A percentile compares a stretch with the other conserved stretches of the same genome.
Conservation (phyloP, 2,113 vertebrate genomes). For the Scartelaos histophorus region DNA sequence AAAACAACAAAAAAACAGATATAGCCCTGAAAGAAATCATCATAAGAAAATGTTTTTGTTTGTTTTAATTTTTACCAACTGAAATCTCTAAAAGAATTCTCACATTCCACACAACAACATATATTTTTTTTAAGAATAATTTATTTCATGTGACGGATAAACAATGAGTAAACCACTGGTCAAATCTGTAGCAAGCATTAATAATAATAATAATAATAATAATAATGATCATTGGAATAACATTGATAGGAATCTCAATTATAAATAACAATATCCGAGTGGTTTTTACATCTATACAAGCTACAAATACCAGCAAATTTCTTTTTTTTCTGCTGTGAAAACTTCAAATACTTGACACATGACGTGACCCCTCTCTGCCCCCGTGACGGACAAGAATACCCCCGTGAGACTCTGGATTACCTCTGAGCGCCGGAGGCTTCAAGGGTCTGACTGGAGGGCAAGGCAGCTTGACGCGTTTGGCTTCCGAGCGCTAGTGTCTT, state of each 20-base stretch:
- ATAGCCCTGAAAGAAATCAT: too few relatives aligned
- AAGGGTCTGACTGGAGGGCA: background rate
- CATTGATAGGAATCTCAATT: slow-evolving; percentile 78
- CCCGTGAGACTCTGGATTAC: background rate
- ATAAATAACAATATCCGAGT: slow-evolving; percentile 76
- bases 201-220: slow-evolving; percentile 61
- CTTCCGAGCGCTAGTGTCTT: background rate
- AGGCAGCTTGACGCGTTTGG: slow-evolving; percentile 1
- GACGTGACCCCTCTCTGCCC: slow-evolving; percentile 41
- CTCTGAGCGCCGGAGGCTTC: background rate
- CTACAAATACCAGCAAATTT: slow-evolving; percentile 79
- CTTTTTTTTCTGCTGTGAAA: slow-evolving; percentile 70
- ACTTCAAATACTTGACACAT: slow-evolving; percentile 72
- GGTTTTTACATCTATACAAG: slow-evolving; percentile 78
- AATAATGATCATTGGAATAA: slow-evolving; percentile 61
- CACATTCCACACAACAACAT: slow-evolving; percentile 12
- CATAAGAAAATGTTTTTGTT: too few relatives aligned
- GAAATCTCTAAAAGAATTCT: slow-evolving; percentile 23
- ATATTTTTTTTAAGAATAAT: slow-evolving; percentile 77
- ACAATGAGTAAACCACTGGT: slow-evolving; percentile 73
- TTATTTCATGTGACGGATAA: slow-evolving; percentile 80
- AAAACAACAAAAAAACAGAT: too few relatives aligned
- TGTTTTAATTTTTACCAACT: too few relatives aligned
- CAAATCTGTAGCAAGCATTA: slow-evolving; percentile 80
- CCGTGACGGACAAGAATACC: slow-evolving; percentile 22